phyloP scores from a whole-genome alignment of 35 echinoderm and acorn worm species.

The Acanthaster planci region DNA sequence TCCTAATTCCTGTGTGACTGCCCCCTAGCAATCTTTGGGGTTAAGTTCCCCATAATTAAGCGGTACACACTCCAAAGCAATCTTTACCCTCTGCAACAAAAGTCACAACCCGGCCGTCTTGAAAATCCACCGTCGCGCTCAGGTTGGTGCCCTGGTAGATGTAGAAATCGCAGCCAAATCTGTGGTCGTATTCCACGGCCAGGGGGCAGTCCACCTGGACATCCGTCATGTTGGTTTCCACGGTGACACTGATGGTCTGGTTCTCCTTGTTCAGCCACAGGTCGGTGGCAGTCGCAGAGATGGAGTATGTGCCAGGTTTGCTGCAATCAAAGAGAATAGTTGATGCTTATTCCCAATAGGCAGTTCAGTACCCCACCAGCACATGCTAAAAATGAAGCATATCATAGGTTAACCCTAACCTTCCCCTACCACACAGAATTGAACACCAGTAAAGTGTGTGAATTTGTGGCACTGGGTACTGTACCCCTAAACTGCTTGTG shows the following conservation, averaged over 20 bases:
- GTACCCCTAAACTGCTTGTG: too few relatives aligned
- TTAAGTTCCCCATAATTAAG: too few relatives aligned
- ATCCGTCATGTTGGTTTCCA: slow-evolving; percentile 57
- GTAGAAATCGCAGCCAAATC: slow-evolving; percentile 76
- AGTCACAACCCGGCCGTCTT: slow-evolving; percentile 55
- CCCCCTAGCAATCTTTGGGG: too few relatives aligned
- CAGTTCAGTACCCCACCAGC: too few relatives aligned
- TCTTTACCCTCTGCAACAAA: slow-evolving; percentile 67
- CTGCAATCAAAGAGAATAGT: slow-evolving; percentile 34
- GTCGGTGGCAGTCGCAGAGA: slow-evolving; percentile 59
- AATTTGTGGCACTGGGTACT: too few relatives aligned
- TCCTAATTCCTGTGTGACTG: too few relatives aligned
- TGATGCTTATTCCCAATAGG: too few relatives aligned
- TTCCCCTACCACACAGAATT: too few relatives aligned
- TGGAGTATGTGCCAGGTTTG: slow-evolving; percentile 70
- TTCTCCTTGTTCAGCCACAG: slow-evolving; percentile 60
- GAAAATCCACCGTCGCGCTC: slow-evolving; percentile 66
- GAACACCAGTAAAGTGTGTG: too few relatives aligned
- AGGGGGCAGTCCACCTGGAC: slow-evolving; percentile 76
- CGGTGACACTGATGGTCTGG: slow-evolving; percentile 45
- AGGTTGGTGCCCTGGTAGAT: slow-evolving; percentile 87
- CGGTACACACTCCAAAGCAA: too few relatives aligned
- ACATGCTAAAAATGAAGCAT: too few relatives aligned
- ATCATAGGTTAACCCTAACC: too few relatives aligned
- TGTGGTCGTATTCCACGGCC: slow-evolving; percentile 70